Conservation (phyloP, 2,888 invertebrate genomes). For the Epinotia ramella region DNA sequence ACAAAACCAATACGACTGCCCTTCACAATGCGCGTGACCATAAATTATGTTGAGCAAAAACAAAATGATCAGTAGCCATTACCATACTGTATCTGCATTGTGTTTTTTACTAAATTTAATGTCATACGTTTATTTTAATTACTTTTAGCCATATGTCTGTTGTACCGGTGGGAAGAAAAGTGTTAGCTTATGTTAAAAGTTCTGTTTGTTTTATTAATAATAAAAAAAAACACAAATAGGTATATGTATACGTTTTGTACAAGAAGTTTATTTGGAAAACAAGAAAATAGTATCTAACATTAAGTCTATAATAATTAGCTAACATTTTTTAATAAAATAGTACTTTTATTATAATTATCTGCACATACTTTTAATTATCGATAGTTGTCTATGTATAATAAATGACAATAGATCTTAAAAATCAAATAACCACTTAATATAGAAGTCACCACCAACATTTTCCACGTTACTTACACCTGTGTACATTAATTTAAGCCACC, state of each 20-base stretch:
- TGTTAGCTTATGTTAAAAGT: conserved; percentile 1
- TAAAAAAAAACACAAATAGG: too few species aligned
- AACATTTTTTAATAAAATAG: too few species aligned
- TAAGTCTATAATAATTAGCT: too few species aligned
- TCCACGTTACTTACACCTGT: conserved; percentile 33
- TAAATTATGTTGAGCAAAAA: conserved; percentile 33
- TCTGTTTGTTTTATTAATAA: too few species aligned
- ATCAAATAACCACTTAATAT: neutral
- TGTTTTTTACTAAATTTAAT: conserved; percentile 16
- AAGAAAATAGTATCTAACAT: too few species aligned
- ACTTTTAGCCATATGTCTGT: conserved; percentile 1
- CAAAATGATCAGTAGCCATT: conserved; percentile 17
- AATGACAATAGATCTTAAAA: neutral
- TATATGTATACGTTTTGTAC: too few species aligned
- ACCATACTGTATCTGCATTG: neutral
- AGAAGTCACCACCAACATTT: conserved; percentile 33
- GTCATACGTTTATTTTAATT: conserved; percentile 30
- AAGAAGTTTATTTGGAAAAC: too few species aligned
- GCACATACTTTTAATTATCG: neutral
- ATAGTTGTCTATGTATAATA: neutral
- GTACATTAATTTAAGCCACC: conserved; percentile 27
- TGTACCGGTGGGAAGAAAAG: conserved; percentile 5
- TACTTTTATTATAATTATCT: neutral
- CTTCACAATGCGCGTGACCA: neutral
- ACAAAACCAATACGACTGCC: conserved; percentile 18